Conservation (phyloP, 1,140 invertebrate genomes). For the Meteorus sp. region DNA sequence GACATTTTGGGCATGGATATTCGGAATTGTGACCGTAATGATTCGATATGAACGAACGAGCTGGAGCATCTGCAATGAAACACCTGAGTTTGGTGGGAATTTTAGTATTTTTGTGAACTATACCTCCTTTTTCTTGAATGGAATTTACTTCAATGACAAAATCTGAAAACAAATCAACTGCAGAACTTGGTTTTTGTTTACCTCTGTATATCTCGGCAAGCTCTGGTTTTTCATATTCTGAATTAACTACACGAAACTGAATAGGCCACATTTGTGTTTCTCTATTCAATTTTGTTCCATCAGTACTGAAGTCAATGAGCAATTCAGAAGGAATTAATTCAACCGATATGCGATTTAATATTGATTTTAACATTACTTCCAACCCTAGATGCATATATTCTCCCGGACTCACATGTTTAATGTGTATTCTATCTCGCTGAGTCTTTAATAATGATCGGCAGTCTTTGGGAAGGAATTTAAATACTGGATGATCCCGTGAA, state of each 20-base stretch:
- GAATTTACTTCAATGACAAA: conserved; percentile 21
- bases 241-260: too few relatives aligned
- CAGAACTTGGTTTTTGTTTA: not conserved
- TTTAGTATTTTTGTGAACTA: not conserved
- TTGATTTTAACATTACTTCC: conserved; percentile 2
- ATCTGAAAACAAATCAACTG: conserved; percentile 11
- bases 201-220: conserved; percentile 21
- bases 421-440: not conserved
- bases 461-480: conserved; percentile 10
- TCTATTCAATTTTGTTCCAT: conserved; percentile 8
- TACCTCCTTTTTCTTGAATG: not conserved
- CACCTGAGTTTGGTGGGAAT: not conserved
- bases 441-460: conserved; percentile 18
- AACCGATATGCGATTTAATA: not conserved
- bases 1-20: conserved; percentile 28
- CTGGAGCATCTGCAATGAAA: conserved; percentile 30
- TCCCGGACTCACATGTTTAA: conserved; percentile 6
- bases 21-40: conserved; percentile 13
- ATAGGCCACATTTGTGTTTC: conserved; percentile 13
- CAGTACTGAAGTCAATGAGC: conserved; percentile 22
- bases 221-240: not conserved
- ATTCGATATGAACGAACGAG: conserved; percentile 20
- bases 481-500: not conserved
- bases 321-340: conserved; percentile 8
- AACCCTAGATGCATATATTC: conserved; percentile 27